phyloP scores from a whole-genome alignment of 2,888 invertebrate genomes.

The Rhopalosiphum nymphaeae region DNA sequence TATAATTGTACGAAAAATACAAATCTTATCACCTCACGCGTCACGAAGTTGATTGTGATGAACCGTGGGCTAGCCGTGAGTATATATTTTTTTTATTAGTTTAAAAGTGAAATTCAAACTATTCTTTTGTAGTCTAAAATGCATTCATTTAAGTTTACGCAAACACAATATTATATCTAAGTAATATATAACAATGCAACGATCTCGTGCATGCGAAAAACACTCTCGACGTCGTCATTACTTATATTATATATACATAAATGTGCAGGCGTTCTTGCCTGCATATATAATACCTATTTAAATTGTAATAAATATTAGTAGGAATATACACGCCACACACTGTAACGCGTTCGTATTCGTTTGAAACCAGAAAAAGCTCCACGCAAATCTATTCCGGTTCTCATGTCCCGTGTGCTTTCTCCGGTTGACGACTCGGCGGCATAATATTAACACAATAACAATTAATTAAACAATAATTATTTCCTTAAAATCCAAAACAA shows the following conservation, averaged over 20 bases:
- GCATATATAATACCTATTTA: neutral
- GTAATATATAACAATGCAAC: neutral
- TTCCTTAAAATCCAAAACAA: slow-evolving; percentile 48
- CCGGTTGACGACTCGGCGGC: neutral
- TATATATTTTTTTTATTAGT: neutral
- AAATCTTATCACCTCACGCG: neutral
- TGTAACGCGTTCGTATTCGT: neutral
- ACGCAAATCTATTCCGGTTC: slow-evolving; percentile 38
- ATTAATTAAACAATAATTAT: slow-evolving; percentile 37
- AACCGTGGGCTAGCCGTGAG: neutral
- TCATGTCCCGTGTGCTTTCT: slow-evolving; percentile 33
- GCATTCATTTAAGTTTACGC: neutral
- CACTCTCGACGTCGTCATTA: neutral
- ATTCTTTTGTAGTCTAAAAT: neutral
- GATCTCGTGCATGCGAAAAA: neutral
- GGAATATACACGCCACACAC: neutral
- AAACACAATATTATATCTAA: neutral
- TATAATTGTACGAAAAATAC: neutral
- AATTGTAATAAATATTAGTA: neutral
- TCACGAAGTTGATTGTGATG: neutral
- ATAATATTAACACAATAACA: neutral
- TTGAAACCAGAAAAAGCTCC: slow-evolving; percentile 12
- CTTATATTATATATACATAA: neutral
- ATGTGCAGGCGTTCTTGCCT: neutral
- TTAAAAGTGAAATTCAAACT: neutral